Base-by-base conservation (phyloP, 2,797 vertebrate genomes). In the Sebastes oblongus region DNA sequence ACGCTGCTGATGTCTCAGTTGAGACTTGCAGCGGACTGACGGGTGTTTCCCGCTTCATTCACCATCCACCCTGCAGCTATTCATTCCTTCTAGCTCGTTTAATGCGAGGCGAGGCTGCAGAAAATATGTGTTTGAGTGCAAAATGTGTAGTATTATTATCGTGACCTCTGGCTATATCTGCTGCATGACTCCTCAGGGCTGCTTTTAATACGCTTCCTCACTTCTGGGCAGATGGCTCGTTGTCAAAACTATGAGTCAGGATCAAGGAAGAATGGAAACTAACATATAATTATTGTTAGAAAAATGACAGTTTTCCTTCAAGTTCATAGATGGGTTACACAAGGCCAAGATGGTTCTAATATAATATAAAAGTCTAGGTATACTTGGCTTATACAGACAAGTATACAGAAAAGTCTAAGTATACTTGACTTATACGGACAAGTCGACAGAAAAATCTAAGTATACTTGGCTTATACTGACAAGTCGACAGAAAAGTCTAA, bases 31-130 rank as follows among this genome's bases (percentile, higher is more conserved):
- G 77, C 11, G 67, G 72, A 62, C 67, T 74, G 86, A 78, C 91
- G 94, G 92, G 93, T 94, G 94, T 93, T 90, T 89, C 90, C 88
- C 80, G 69, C 88, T 24, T 85, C 87, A 62, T 82, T 89, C 78
- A 78, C 85, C 80, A 30, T 88, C 76, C 86, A 34, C 86, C 89
- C 92, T 86, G 87, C 82, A 88, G 91, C 92, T 86, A 91, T 92
- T 90, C 91, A 90, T 93, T 93, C 90, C 88, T 86, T 84, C 85
- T 12, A 13, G 59, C 76, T 91, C 81, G 69, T 89, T 82, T 93
- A 89, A 92, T 93, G 93, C 65, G 92, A 95, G 91, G 88, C 84
- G 82, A 90, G 93, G 89, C 91, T 70, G 83, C 80, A 83, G 75
- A 81, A 82, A 83, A 68, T 46, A 84, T 83, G 81, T 11, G 61